Evolutionary conservation across 2,888 invertebrate genomes (phyloP), one percentile per base, ranked within the genome.

Genomic region (Xylota sylvarum): DNA sequence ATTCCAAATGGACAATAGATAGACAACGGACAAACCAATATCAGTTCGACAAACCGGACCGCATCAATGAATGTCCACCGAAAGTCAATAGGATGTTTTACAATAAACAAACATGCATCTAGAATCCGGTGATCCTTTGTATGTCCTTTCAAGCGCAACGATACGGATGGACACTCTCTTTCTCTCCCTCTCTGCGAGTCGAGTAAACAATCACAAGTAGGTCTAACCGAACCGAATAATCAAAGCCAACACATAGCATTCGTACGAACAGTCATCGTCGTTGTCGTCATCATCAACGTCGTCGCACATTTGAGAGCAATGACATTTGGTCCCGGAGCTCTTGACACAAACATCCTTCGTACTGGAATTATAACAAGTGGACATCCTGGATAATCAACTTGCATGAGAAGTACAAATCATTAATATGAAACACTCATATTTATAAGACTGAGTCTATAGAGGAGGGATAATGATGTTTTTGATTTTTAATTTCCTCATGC

Each of bases 81-180:
- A 77, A 86, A 86, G 85, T 86, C 85, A 77, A 86, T 86, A 77
- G 77, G 81, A 86, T 82, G 82, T 82, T 86, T 77, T 81, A 86
- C 81, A 86, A 72, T 82, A 81, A 62, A 60, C 85, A 86, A 85
- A 86, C 85, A 86, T 70, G 77, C 40, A 67, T 27, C 19, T 40
- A 82, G 58, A 73, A 72, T 72, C 60, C 35, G 62, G 40, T 77
- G 76, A 85, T 76, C 85, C 85, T 85, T 81, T 77, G 85, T 56
- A 56, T 73, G 67, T 67, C 67, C 65, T 60, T 81, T 82, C 81
- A 62, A 72, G 85, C 65, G 81, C 60, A 86, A 52, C 70, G 40
- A 72, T 86, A 72, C 85, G 85, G 81, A 86, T 76, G 84, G 76
- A 82, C 82, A 77, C 76, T 67, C 67, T 72, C 65, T 67, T 56